phyloP scores from a whole-genome alignment of 2,113 vertebrate genomes.

The cattle (Bos taurus) region DNA sequence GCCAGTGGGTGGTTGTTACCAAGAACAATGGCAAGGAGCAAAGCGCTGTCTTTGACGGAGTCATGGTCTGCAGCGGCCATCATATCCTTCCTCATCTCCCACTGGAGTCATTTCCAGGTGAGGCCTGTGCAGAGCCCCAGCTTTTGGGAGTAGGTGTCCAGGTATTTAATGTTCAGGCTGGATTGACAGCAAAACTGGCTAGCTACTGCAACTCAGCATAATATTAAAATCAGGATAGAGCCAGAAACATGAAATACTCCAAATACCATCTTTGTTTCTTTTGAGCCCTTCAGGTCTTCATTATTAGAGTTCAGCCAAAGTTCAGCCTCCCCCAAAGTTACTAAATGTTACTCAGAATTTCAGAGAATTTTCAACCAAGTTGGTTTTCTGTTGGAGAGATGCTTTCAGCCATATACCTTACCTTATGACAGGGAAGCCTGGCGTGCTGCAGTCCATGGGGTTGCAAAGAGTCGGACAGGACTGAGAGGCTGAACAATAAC shows the following conservation, averaged over 20 bases:
- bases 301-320: not conserved
- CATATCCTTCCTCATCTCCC: slow-evolving; percentile 79
- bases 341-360: not conserved
- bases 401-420: not conserved
- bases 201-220: too few species aligned
- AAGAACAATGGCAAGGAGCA: slow-evolving; percentile 77
- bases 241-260: not conserved
- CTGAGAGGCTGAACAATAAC: not conserved
- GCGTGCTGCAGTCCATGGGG: not conserved
- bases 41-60: slow-evolving; percentile 80
- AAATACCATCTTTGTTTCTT: not conserved
- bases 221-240: not conserved
- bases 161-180: not conserved
- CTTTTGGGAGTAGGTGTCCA: not conserved
- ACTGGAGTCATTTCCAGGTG: slow-evolving; percentile 83
- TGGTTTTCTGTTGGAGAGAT: not conserved
- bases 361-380: not conserved
- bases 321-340: not conserved
- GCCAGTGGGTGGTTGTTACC: slow-evolving; percentile 85
- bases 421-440: not conserved
- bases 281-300: not conserved
- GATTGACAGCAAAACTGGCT: not conserved
- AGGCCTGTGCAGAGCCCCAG: not conserved
- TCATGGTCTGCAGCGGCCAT: slow-evolving; percentile 84
- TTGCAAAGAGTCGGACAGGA: not conserved